phyloP scores from a whole-genome alignment of 2,888 invertebrate species.

The Pterostichus niger region DNA sequence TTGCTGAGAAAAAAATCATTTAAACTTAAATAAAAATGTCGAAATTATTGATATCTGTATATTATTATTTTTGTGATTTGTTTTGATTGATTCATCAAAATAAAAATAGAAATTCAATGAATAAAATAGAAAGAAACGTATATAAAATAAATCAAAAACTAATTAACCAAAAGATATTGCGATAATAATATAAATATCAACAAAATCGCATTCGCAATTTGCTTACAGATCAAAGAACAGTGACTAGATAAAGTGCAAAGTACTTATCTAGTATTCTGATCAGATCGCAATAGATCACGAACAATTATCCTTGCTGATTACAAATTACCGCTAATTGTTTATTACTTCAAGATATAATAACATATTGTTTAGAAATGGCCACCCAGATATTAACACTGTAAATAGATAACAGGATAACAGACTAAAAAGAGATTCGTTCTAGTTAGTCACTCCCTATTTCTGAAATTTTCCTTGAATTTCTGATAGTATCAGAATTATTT shows the following conservation, averaged over 20 bases:
- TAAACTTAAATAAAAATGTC: too few species aligned
- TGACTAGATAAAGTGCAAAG: neutral
- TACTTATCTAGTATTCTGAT: constrained; percentile 12
- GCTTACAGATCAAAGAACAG: neutral
- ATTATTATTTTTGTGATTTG: too few species aligned
- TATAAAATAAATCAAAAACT: too few species aligned
- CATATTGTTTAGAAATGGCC: constrained; percentile 36
- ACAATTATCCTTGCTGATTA: constrained; percentile 6
- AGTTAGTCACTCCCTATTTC: neutral
- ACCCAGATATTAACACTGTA: constrained; percentile 14
- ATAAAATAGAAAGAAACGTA: too few species aligned
- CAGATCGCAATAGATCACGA: neutral
- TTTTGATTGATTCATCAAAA: too few species aligned
- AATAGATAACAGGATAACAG: neutral
- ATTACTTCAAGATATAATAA: neutral
- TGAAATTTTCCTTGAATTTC: neutral
- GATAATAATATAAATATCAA: too few species aligned
- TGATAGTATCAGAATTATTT: neutral
- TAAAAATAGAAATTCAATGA: too few species aligned
- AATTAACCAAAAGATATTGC: too few species aligned
- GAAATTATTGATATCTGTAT: too few species aligned
- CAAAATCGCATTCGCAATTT: too few species aligned
- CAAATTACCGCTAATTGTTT: constrained; percentile 35
- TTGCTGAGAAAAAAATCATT: too few species aligned
- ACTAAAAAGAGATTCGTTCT: neutral